Conservation (phyloP, 2,113 vertebrate species). For the Fregata magnificens region DNA sequence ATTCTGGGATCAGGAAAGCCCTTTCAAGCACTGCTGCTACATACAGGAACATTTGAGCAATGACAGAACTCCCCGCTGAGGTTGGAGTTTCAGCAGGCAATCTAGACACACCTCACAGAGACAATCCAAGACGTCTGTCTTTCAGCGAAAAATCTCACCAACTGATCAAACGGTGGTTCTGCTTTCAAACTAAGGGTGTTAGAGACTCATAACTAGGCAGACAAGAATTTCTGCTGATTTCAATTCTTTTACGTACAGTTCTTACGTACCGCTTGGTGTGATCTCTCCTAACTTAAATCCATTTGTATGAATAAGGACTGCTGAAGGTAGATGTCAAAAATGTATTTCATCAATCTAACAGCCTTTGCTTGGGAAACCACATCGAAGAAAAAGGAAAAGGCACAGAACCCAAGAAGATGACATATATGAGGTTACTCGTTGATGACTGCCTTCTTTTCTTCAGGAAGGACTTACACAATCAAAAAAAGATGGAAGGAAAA, state of each 20-base stretch:
- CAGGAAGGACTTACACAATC: not conserved
- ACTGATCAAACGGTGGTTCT: not conserved
- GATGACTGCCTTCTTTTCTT: not conserved
- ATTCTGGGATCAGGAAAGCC: not conserved
- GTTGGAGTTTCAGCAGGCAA: not conserved
- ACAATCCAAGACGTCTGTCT: not conserved
- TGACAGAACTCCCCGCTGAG: not conserved
- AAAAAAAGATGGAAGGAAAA: not conserved
- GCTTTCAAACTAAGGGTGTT: not conserved
- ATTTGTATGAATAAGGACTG: not conserved
- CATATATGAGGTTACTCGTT: not conserved
- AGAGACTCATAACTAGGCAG: not conserved
- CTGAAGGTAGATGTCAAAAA: not conserved
- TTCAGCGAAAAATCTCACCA: not conserved
- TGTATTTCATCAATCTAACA: not conserved
- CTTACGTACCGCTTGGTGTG: not conserved
- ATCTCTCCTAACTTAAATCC: not conserved
- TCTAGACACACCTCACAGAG: not conserved
- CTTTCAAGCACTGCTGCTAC: not conserved
- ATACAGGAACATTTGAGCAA: not conserved
- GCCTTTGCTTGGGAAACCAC: not conserved
- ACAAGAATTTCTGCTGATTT: not conserved
- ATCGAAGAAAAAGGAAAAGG: not conserved
- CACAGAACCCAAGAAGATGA: not conserved
- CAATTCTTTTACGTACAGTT: not conserved